Conservation (phyloP, 2,888 invertebrate species). For the Polyommatus iphigenia region DNA sequence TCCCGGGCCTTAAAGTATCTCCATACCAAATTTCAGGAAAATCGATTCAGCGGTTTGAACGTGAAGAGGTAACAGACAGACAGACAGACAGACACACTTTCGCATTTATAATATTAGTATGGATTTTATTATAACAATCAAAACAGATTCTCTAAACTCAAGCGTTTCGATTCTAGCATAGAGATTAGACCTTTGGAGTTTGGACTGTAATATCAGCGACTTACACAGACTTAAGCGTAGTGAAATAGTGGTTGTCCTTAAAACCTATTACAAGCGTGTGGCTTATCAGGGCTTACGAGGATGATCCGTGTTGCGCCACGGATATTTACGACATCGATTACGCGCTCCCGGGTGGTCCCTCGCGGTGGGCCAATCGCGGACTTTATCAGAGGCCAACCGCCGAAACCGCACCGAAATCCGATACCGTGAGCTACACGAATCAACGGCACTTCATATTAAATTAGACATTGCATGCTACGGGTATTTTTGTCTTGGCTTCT, state of each 20-base stretch:
- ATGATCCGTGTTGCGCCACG: conserved; percentile 69
- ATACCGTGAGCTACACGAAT: conserved; percentile 52
- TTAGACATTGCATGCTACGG: conserved; percentile 47
- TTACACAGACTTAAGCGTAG: conserved; percentile 34
- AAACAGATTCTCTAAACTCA: too few relatives aligned
- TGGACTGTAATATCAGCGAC: not conserved
- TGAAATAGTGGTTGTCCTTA: conserved; percentile 51
- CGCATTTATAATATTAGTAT: too few relatives aligned
- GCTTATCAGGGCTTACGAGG: conserved; percentile 65
- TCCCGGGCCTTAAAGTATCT: too few relatives aligned
- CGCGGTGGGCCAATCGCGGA: conserved; percentile 56
- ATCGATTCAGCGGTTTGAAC: too few relatives aligned
- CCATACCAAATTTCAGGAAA: too few relatives aligned
- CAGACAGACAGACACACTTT: too few relatives aligned
- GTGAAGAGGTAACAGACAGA: too few relatives aligned
- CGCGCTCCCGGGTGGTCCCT: conserved; percentile 65
- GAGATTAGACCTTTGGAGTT: not conserved
- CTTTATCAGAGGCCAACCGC: conserved; percentile 65
- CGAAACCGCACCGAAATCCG: conserved; percentile 58
- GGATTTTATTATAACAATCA: too few relatives aligned
- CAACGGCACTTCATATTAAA: conserved; percentile 45
- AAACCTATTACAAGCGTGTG: conserved; percentile 47
- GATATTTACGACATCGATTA: conserved; percentile 67
- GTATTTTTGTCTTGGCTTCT: conserved; percentile 43
- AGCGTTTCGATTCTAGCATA: not conserved